Base-by-base conservation (phyloP, 2,797 vertebrate genomes). In the Erethizon dorsatum region DNA sequence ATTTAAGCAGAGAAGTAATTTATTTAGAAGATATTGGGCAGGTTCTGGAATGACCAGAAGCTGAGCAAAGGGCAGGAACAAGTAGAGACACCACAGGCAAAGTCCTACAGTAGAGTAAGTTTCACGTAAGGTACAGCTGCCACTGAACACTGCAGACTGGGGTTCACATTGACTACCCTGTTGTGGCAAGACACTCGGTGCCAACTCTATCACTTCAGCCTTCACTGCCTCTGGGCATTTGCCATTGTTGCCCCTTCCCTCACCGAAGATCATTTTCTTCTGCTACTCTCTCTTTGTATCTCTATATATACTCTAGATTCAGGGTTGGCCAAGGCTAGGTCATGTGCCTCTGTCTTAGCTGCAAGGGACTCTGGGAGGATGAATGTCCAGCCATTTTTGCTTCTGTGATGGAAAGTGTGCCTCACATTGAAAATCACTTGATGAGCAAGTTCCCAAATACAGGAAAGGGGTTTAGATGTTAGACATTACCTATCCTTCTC, bases 311-410 rank as follows among this genome's bases (percentile, higher is more conserved):
- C 57, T 95, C 47, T 84, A 41, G 67, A 33, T 26, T 73, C 41
- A 90, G 50, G 22, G 17, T 37, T 79, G 78, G 50, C 79, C 11
- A 75, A 71, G 78, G 14, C 73, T 83, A 52, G 65, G 54, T 87
- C 26, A 4, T 31, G 84, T 80, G 41, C 47, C 11, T 12, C n/a
- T 61, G 12, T 1, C 52, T 94, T 79, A 37, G 83, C 31, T 95
- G n/a, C 41, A 59, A n/a, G 65, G 77, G 47, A 69, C 52, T 91
- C 79, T 87, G 85, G 73, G 59, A 92, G 82, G 28, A 78, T 56
- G 59, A 78, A 2, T 50, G 24, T 65, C 28, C 24, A 73, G n/a
- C 33, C 18, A 20, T 75, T 71, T 96, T 94, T 73, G 28, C 65
- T 87, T 89, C 54, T 82, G 0, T 65, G 52, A 94, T 85, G 67